phyloP scores from a whole-genome alignment of 2,797 vertebrate species.

The Phrynocephalus guinanensis region DNA sequence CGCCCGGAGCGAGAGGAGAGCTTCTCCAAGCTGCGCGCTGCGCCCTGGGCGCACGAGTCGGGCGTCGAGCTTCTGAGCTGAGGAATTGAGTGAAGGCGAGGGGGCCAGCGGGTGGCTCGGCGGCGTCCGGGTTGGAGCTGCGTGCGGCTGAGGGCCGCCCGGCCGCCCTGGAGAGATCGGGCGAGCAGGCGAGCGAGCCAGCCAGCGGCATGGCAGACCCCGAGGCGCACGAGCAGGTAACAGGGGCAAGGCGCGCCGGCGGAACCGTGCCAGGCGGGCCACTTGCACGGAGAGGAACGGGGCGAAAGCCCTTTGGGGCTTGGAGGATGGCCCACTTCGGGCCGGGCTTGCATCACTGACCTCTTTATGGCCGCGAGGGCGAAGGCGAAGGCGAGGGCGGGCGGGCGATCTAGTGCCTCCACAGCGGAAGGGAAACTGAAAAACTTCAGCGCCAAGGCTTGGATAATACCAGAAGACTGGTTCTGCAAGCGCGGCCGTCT shows the following conservation, averaged over 20 bases:
- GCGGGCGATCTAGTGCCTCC: no score
- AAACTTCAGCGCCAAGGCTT: no score
- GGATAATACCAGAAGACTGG: no score
- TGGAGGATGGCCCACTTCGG: not conserved
- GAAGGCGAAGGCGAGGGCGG: no score
- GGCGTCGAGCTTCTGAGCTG: not conserved
- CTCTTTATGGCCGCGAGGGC: not conserved
- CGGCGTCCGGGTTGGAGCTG: not conserved
- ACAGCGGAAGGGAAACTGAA: no score
- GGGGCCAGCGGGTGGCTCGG: no score
- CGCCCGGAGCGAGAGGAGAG: no score
- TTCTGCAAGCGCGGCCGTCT: no score
- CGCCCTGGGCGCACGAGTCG: no score
- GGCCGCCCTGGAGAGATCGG: not conserved
- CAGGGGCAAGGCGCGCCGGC: no score
- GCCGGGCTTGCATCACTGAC: not conserved
- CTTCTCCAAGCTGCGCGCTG: no score
- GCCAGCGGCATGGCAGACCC: not conserved
- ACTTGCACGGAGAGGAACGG: not conserved
- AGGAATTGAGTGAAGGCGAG: not conserved
- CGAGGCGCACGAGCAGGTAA: not conserved
- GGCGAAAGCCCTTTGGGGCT: not conserved
- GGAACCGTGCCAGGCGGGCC: not conserved
- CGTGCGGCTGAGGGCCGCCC: not conserved
- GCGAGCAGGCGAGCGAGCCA: not conserved